These are phyloP conservation scores for Serilophus lunatus DNA, from an alignment of 2,113 vertebrate species.

Conservation along the genomic window DNA sequence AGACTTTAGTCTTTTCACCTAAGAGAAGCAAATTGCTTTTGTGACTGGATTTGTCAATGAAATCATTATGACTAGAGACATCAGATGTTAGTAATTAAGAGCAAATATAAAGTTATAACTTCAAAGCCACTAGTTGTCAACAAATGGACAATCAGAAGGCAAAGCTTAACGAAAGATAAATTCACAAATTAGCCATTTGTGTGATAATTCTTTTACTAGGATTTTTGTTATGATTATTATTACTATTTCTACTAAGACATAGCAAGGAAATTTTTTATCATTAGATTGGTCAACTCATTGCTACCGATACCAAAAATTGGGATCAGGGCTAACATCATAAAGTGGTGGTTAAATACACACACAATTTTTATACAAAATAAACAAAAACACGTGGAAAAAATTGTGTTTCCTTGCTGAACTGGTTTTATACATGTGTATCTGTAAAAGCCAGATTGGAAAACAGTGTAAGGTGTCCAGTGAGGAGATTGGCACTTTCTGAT, in stretches of 20 bases:
- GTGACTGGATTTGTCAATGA: conserved; percentile 44
- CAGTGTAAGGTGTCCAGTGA: background rate
- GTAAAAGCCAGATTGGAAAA: background rate
- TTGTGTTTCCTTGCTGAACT: background rate
- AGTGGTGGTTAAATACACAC: background rate
- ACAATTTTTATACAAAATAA: background rate
- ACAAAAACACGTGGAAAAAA: background rate
- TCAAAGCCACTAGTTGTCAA: conserved; percentile 14
- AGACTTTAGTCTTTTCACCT: conserved; percentile 37
- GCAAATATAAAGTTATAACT: background rate
- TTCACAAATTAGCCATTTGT: background rate
- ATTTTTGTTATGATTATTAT: background rate
- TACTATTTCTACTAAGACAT: background rate
- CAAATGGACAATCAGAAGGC: background rate
- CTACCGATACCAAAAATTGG: background rate
- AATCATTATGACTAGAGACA: conserved; percentile 38
- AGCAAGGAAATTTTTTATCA: rapidly evolving
- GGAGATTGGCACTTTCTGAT: background rate
- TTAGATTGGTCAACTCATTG: background rate
- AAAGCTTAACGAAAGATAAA: background rate
- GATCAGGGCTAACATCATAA: background rate
- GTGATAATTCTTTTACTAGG: background rate
- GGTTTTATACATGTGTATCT: background rate
- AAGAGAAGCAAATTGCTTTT: conserved; percentile 51
- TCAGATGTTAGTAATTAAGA: conserved; percentile 42